Base-by-base conservation (phyloP, 2,113 vertebrate genomes). In the Oreochromis tanganicae region DNA sequence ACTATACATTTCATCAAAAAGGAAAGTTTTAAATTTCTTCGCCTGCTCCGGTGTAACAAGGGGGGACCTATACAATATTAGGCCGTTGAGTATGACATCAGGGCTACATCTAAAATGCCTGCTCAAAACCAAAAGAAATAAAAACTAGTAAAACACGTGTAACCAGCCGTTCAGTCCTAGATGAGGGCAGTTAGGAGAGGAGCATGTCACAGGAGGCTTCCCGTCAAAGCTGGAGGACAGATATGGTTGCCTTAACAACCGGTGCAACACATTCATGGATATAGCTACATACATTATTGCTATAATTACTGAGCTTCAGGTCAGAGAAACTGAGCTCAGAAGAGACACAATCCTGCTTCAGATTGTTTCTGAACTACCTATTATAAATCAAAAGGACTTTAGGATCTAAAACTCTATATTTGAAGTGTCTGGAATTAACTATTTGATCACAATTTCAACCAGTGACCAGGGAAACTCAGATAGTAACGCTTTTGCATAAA, bases 191-290 rank as follows among this genome's bases (percentile, higher is more conserved):
- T 52, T 55, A 61, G 19, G 46, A 56, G 59, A 34, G 46, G 50
- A 87, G 85, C 63, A 13, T 78, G 46, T 4, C 16, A 52, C 46
- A 80, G 84, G 36, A n/a, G 48, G 57, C 80, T 46, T 46, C 17
- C 19, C 5, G 36, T 82, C 24, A 61, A 82, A 82, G 80, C 80
- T 16, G 48, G n/a, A 82, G 68, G 27, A 78, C 41, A 48, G 14
- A 27, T 48, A 48, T 32, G 21, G 86, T 90, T 90, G 78, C 91
- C 87, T 85, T 88, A 90, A 90, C 81, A 88, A 90, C 83, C 32
- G 4, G 27, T 48, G 66, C 21, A 38, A 84, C 81, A 85, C 82
- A 79, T 85, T 68, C 50, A 54, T 63, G 57, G 48, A 66, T 91
- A 71, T 66, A 87, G 71, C 78, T 27, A 52, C 48, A 86, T 29